Evolutionary conservation across 2,113 vertebrate species (phyloP), one percentile per base, ranked within the genome.

Genomic region (Dicentrarchus labrax): DNA sequence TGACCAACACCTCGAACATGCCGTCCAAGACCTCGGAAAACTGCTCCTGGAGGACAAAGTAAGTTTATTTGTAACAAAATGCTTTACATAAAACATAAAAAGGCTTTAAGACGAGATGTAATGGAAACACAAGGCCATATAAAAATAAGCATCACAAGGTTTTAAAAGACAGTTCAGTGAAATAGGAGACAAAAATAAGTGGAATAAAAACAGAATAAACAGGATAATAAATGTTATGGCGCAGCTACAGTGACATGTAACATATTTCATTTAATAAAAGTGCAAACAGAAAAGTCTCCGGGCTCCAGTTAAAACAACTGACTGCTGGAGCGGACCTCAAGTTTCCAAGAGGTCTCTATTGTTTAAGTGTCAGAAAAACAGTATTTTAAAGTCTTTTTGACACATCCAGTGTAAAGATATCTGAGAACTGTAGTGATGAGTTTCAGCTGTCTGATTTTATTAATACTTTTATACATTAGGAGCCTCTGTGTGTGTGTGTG

Each of bases 1-100:
- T 95, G 91, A 99, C 98, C 84, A 94, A 91, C 77, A 96, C 97
- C 92, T 99, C 98, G 91, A 99, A 99, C 98, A 99, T 99, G 91
- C 95, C 97, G 82, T 99, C 98, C 30, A 99, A 95, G 71, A 99
- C 96, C 93, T 99, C 95, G 70, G 96, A 97, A 64, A 98, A 95
- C 91, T 99, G 98, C 87, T 99, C 98, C 95, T 95, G 88, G 5
- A 10, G 10, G 86, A 91, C 57, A 61, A 50, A n/a, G 15, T 1
- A 13, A 5, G 11, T 53, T 59, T 47, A 62, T 24, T 8, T 39
- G 21, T 8, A 59, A 36, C 38, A 17, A n/a, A 68, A 8, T 30
- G 17, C 39, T 36, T 39, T 10, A 38, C 12, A 38, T 39, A 64
- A 11, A 38, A 75, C 24, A 15, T 11, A 45, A 22, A n/a, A 47